phyloP scores from a whole-genome alignment of 2,797 vertebrate genomes.

The Halcyon leucocephala region DNA sequence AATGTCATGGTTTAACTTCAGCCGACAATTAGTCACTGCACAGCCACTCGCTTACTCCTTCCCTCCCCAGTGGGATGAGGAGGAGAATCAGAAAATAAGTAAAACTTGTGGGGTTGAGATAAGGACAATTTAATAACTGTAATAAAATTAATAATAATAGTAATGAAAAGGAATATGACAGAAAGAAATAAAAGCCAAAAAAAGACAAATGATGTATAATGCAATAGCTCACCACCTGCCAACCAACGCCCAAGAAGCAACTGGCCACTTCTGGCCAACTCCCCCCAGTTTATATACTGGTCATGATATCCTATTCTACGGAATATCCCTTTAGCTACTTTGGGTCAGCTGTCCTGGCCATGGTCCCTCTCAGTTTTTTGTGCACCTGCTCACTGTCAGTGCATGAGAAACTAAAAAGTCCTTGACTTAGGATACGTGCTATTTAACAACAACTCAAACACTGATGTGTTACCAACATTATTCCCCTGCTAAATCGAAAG shows the following conservation, averaged over 20 bases:
- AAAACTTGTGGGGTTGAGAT: not conserved
- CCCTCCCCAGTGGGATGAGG: not conserved
- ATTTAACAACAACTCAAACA: not conserved
- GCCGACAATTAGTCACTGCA: not conserved
- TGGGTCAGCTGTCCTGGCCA: too few relatives aligned
- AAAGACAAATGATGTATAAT: too few relatives aligned
- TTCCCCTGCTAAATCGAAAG: not conserved
- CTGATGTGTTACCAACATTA: not conserved
- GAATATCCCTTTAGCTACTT: too few relatives aligned
- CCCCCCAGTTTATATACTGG: too few relatives aligned
- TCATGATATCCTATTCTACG: too few relatives aligned
- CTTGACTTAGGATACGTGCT: not conserved
- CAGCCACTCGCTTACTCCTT: not conserved
- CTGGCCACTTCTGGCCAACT: too few relatives aligned
- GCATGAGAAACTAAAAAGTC: not conserved
- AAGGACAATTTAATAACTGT: not conserved
- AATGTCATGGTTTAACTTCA: not conserved
- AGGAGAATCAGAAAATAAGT: not conserved
- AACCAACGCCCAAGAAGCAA: too few relatives aligned
- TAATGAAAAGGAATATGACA: not conserved
- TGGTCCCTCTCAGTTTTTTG: too few relatives aligned
- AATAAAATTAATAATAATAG: not conserved
- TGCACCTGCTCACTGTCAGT: too few relatives aligned
- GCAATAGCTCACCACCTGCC: too few relatives aligned
- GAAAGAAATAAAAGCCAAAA: not conserved